Evolutionary conservation across 2,888 invertebrate species (phyloP).

Genomic region (Rugalucina vietnamica): DNA sequence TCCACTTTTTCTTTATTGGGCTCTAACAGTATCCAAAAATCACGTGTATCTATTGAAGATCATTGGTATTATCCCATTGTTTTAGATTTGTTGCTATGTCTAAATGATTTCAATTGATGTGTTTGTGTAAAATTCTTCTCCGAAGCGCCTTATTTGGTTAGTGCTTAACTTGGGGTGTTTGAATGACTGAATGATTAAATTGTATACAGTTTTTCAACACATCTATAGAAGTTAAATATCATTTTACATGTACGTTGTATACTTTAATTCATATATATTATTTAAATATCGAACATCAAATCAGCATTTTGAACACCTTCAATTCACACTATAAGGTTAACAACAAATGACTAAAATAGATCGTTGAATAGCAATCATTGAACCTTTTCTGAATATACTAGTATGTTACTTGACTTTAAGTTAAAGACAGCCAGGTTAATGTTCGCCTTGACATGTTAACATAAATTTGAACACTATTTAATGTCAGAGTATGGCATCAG

Average conservation of each 20-base stretch:
- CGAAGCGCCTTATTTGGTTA: neutral
- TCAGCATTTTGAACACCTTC: neutral
- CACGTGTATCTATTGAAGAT: no score
- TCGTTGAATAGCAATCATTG: neutral
- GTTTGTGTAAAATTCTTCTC: neutral
- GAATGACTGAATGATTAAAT: neutral
- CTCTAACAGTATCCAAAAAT: no score
- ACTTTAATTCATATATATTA: neutral
- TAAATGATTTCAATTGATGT: no score
- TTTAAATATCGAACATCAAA: neutral
- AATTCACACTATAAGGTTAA: neutral
- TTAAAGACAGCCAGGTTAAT: no score
- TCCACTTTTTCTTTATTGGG: no score
- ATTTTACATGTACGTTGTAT: neutral
- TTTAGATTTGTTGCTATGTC: no score
- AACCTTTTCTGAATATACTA: no score
- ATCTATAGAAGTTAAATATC: neutral
- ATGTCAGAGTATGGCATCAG: no score
- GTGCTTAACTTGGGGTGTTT: neutral
- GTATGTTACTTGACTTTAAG: no score
- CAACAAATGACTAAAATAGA: neutral
- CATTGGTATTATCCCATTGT: no score
- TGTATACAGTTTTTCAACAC: conserved; percentile 1
- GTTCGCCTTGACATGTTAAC: no score
- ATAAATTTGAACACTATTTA: no score